Base-by-base conservation (phyloP, 92 coral and sea anemone genomes). In the Umimayanthus kanabou region DNA sequence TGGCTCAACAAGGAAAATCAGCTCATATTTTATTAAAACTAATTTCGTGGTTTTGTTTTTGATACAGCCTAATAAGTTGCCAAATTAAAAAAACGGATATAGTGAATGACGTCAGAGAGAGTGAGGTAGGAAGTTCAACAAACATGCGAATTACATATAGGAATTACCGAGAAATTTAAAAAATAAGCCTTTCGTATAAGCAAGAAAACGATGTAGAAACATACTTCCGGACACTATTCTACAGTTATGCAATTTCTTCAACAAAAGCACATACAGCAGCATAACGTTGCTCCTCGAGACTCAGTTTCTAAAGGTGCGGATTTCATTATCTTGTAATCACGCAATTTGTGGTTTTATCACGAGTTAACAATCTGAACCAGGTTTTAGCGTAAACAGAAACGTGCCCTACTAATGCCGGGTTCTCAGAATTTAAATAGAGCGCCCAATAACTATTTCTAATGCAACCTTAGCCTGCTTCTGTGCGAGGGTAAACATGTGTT, bases 41-140 rank as follows among this genome's bases (percentile, higher is more conserved):
- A 43, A n/a, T 81, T 23, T 39, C 29, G 55, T 23, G 73, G 85
- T 73, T 69, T 83, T 83, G 77, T 75, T 39, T 74, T 75, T 15
- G 28, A 71, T 22, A 83, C 64, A 83, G 11, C 33, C 77, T 78
- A 61, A 25, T 61, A 70, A 83, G 42, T 29, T 47, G 83, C 53
- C 77, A 82, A 25, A 69, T n/a, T 6, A 42, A 3, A 43, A 26
- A 53, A 83, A 37, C 87, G 65, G 87, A 83, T 55, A 55, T 15
- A 13, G 29, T 10, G 58, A n/a, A 26, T 83, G 87, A 83, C 87
- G 87, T 83, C 87, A 43, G 61, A 13, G 15, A 3, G 65, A 49
- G 66, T 37, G 29, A 47, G 16, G 16, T 39, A 22, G 42, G 87
- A 83, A 72, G 84, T 80, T 80, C 72, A 57, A 53, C 42, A 15